Conservation (phyloP, 2,797 vertebrate genomes). For the Pagetopsis macropterus region DNA sequence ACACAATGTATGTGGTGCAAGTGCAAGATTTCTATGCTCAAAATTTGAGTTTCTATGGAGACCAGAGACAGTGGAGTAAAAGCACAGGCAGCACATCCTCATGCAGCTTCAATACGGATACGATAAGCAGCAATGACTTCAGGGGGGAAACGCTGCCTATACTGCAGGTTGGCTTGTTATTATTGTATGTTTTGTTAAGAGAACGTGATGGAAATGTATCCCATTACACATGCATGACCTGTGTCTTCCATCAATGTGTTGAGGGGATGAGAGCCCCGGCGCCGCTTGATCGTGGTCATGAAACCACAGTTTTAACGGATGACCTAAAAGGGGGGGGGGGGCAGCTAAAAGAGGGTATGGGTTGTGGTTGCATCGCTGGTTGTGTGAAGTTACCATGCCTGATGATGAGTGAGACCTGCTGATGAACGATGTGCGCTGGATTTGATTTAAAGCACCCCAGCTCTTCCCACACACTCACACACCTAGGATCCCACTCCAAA, state of each 20-base stretch:
- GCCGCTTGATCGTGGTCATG: constrained; percentile 33
- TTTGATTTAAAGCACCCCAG: constrained; percentile 55
- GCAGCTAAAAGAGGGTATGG: constrained; percentile 43
- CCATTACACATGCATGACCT: constrained; percentile 17
- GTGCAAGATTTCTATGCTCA: constrained; percentile 45
- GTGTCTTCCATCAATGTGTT: constrained; percentile 23
- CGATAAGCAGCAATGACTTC: no score
- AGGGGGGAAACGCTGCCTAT: no score
- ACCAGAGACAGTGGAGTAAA: constrained; percentile 61
- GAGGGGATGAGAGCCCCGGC: constrained; percentile 28
- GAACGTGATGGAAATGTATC: constrained; percentile 20
- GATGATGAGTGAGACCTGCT: constrained; percentile 60
- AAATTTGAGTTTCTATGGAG: constrained; percentile 77
- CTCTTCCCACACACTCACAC: constrained; percentile 48
- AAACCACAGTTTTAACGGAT: constrained; percentile 47
- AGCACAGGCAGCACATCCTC: constrained; percentile 39
- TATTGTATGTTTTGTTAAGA: constrained; percentile 11
- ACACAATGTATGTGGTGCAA: constrained; percentile 27
- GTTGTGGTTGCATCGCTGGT: constrained; percentile 40
- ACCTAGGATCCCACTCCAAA: constrained; percentile 65
- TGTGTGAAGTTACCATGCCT: constrained; percentile 65
- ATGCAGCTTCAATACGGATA: constrained; percentile 15
- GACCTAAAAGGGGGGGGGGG: constrained; percentile 32
- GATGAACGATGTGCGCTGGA: constrained; percentile 62
- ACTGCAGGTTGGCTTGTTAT: background rate